Percentiles rank a stretch among this genome's conserved stretches.
Conservation (phyloP, 2,113 vertebrate species). For the Myiopsitta monachus region DNA sequence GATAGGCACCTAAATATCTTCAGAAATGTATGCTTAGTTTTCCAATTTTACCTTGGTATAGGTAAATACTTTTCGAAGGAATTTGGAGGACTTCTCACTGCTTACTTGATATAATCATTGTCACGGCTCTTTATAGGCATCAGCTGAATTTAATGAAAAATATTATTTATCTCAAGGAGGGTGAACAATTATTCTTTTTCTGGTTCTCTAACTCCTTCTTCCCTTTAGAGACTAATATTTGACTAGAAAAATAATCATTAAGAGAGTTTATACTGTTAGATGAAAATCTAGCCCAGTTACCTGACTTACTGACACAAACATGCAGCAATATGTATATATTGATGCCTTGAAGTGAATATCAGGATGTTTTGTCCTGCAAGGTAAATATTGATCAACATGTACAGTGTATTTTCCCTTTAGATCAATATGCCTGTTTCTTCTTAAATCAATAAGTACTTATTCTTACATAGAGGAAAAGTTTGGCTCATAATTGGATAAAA, state of each 20-base stretch:
- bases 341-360: slow-evolving; percentile 48
- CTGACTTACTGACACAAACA: slow-evolving; percentile 52
- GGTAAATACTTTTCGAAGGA: neutral
- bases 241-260: slow-evolving; percentile 55
- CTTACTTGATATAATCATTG: slow-evolving; percentile 1
- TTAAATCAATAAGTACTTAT: slow-evolving; percentile 59
- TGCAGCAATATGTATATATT: slow-evolving; percentile 49
- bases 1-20: neutral
- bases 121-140: neutral
- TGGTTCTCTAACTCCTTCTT: slow-evolving; percentile 56
- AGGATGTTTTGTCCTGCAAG: slow-evolving; percentile 43
- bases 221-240: slow-evolving; percentile 37
- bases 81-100: neutral
- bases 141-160: slow-evolving; percentile 53
- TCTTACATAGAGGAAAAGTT: slow-evolving; percentile 50
- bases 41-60: neutral
- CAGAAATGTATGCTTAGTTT: neutral
- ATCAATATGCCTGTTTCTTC: slow-evolving; percentile 50
- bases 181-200: slow-evolving; percentile 62
- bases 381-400: slow-evolving; percentile 57
- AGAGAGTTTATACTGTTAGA: slow-evolving; percentile 8
- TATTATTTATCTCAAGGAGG: slow-evolving; percentile 53
- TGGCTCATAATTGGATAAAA: slow-evolving; percentile 45
- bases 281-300: slow-evolving; percentile 42
- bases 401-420: slow-evolving; percentile 50